Percentiles rank a stretch among this genome's conserved stretches.
Evolutionary conservation across 1,140 invertebrate genomes (phyloP).

Genomic region (Manduca sexta): DNA sequence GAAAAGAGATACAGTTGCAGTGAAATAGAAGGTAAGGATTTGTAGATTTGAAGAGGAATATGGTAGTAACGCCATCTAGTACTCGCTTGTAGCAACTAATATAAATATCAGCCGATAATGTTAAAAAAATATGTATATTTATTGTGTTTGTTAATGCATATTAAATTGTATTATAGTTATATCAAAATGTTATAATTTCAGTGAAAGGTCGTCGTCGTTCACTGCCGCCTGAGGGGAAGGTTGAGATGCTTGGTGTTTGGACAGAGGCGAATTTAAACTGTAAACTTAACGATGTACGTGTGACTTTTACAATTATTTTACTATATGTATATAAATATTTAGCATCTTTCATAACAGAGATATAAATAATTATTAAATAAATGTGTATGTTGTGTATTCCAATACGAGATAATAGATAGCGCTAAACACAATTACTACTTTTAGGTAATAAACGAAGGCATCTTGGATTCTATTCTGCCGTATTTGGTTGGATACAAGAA

Average conservation of each 20-base stretch:
- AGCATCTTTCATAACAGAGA: too few relatives aligned
- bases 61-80: conserved; percentile 13
- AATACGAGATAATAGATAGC: conserved; percentile 22
- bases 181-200: conserved; percentile 13
- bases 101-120: too few relatives aligned
- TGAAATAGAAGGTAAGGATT: conserved; percentile 49
- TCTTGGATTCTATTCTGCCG: conserved; percentile 84
- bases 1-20: conserved; percentile 55
- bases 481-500: conserved; percentile 76
- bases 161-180: neutral
- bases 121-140: too few relatives aligned
- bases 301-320: neutral
- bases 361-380: too few relatives aligned
- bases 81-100: neutral
- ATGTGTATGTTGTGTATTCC: too few relatives aligned
- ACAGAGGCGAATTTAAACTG: conserved; percentile 66
- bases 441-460: conserved; percentile 82
- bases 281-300: conserved; percentile 60
- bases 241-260: conserved; percentile 66
- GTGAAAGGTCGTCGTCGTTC: conserved; percentile 34
- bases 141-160: too few relatives aligned
- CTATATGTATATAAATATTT: too few relatives aligned
- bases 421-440: conserved; percentile 41
- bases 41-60: neutral
- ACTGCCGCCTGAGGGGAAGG: conserved; percentile 40